A percentile compares a stretch with the other conserved stretches of the same genome.
Conservation (phyloP, 2,113 vertebrate species). For the Ariopsis seemanni region DNA sequence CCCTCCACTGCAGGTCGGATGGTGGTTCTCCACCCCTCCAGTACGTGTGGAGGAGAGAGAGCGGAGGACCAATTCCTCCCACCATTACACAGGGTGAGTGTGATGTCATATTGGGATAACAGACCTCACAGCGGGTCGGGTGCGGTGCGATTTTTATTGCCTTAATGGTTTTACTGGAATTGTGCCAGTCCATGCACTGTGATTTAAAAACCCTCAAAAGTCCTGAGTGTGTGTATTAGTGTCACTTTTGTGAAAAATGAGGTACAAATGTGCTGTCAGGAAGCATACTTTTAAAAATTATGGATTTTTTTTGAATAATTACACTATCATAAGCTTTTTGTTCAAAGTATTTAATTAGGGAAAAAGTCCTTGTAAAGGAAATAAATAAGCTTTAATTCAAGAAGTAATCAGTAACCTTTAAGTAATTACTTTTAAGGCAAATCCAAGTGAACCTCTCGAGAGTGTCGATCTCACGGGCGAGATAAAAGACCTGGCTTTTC, state of each 20-base stretch:
- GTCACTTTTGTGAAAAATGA: not conserved
- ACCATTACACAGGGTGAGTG: constrained; percentile 69
- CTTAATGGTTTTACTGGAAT: constrained; percentile 16
- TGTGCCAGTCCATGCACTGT: not conserved
- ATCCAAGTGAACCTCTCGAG: not conserved
- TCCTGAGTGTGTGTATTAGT: not conserved
- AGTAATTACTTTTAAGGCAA: not conserved
- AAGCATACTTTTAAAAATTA: constrained; percentile 2
- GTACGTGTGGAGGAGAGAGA: constrained; percentile 80
- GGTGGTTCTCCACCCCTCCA: constrained; percentile 74
- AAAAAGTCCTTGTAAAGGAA: not conserved
- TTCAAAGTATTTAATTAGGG: not conserved
- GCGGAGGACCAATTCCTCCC: constrained; percentile 48
- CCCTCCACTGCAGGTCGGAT: constrained; percentile 78
- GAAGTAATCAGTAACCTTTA: not conserved
- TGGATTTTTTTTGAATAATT: not conserved
- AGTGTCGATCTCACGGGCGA: not conserved
- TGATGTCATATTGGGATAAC: constrained; percentile 50
- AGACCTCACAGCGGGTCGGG: not conserved
- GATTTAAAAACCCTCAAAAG: not conserved
- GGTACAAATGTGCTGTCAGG: not conserved
- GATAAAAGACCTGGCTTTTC: not conserved
- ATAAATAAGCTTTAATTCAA: not conserved
- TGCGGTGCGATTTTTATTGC: not conserved
- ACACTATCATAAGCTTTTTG: not conserved